Conservation (phyloP, 2,888 invertebrate genomes). For the Automeris io region DNA sequence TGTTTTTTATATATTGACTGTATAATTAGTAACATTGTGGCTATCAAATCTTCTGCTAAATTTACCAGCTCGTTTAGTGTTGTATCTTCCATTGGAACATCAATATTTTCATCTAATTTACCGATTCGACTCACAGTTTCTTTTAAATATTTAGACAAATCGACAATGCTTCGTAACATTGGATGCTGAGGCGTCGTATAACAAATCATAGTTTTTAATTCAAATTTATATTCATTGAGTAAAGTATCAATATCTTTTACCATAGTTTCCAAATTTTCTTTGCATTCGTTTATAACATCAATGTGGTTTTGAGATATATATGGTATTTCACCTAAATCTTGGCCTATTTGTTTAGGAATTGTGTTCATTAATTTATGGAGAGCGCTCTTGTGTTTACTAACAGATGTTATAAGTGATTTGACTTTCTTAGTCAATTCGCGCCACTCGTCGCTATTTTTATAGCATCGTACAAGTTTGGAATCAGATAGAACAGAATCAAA, state of each 20-base stretch:
- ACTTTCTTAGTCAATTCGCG: constrained; percentile 41
- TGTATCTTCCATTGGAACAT: constrained; percentile 35
- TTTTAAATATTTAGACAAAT: constrained; percentile 40
- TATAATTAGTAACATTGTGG: constrained; percentile 45
- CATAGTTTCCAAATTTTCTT: constrained; percentile 37
- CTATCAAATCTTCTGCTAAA: constrained; percentile 55
- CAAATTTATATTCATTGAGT: constrained; percentile 44
- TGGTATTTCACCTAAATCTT: constrained; percentile 22
- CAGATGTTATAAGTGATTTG: constrained; percentile 39
- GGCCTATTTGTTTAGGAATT: constrained; percentile 44
- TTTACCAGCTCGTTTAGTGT: constrained; percentile 26
- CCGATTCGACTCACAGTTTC: constrained; percentile 32
- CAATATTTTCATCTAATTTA: constrained; percentile 30
- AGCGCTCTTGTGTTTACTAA: constrained; percentile 53
- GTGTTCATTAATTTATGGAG: constrained; percentile 44
- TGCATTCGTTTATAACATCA: constrained; percentile 45
- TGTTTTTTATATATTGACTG: constrained; percentile 65
- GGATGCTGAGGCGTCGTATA: constrained; percentile 44
- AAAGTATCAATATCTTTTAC: constrained; percentile 35
- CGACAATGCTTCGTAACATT: constrained; percentile 40
- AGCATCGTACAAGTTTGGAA: constrained; percentile 54
- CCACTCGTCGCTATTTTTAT: constrained; percentile 60
- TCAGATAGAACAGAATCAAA: constrained; percentile 54
- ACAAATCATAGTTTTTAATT: constrained; percentile 30
- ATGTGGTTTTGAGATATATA: constrained; percentile 52